These are phyloP conservation scores for Agrochola macilenta DNA, from an alignment of 2,888 invertebrate species.

Conservation along the genomic window DNA sequence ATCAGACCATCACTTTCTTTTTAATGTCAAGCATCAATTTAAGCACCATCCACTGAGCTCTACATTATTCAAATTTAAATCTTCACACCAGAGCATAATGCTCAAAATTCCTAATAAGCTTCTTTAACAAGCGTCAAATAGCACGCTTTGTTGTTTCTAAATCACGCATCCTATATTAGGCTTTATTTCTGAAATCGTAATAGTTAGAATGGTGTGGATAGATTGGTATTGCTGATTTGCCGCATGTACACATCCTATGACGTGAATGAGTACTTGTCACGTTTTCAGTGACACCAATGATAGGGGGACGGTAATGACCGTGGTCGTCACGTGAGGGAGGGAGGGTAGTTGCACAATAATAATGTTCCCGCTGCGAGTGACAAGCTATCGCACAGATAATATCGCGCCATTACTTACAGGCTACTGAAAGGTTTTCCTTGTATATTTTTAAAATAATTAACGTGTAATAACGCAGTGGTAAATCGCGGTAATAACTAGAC, in stretches of 20 bases:
- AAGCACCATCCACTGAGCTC: conserved; percentile 14
- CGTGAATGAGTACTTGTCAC: conserved; percentile 52
- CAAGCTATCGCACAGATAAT: conserved; percentile 67
- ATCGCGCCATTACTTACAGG: conserved; percentile 61
- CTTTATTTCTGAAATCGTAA: conserved; percentile 37
- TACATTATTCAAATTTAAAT: conserved; percentile 18
- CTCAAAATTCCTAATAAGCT: conserved; percentile 14
- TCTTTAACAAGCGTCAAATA: conserved; percentile 34
- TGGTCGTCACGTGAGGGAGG: conserved; percentile 53
- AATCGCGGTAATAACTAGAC: conserved; percentile 8
- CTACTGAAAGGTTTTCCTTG: conserved; percentile 57
- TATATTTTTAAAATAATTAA: conserved; percentile 30
- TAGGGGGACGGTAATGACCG: conserved; percentile 61
- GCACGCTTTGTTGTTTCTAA: conserved; percentile 27
- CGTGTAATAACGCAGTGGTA: conserved; percentile 12
- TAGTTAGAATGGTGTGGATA: conserved; percentile 29
- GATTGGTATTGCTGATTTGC: conserved; percentile 28
- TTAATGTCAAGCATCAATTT: conserved; percentile 49
- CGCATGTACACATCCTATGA: conserved; percentile 38
- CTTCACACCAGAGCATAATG: conserved; percentile 25
- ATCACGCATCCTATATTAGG: conserved; percentile 23
- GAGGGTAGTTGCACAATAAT: conserved; percentile 61
- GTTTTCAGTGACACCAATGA: conserved; percentile 55
- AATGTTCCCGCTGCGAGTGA: conserved; percentile 59
- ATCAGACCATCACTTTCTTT: conserved; percentile 55